Conservation (phyloP, 2,797 vertebrate species). For the Anabacerthia variegaticeps region DNA sequence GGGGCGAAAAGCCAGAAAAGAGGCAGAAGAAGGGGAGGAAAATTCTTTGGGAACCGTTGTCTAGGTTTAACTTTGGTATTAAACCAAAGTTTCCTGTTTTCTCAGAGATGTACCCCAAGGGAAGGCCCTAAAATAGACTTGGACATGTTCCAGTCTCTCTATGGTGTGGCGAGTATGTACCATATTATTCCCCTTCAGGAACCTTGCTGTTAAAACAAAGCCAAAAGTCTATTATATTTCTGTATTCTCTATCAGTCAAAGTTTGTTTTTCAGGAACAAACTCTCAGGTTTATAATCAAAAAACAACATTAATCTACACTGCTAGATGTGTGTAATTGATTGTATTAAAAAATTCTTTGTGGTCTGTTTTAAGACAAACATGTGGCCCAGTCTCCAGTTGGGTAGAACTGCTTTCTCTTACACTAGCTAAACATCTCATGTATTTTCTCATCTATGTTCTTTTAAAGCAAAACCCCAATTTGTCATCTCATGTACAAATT, state of each 20-base stretch:
- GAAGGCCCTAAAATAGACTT: conserved; percentile 24
- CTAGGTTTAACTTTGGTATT: conserved; percentile 19
- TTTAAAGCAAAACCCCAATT: not conserved
- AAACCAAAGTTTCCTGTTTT: conserved; percentile 34
- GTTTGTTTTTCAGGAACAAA: conserved; percentile 33
- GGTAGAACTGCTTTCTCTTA: not conserved
- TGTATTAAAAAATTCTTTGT: conserved; percentile 1
- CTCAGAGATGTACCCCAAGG: conserved; percentile 21
- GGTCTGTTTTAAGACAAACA: conserved; percentile 15
- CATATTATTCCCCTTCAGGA: not conserved
- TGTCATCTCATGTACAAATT: not conserved
- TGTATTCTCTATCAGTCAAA: not conserved
- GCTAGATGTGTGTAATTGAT: conserved; percentile 19
- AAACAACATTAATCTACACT: not conserved
- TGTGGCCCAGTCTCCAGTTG: not conserved
- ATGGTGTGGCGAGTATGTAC: not conserved
- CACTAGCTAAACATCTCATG: not conserved
- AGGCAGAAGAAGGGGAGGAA: not conserved
- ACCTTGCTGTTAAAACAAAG: conserved; percentile 7
- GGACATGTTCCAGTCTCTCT: not conserved
- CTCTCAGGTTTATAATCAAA: conserved; percentile 19
- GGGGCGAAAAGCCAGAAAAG: not conserved
- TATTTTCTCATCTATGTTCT: not conserved
- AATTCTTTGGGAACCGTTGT: not conserved
- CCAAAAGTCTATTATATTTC: conserved; percentile 8